Conservation (phyloP, 2,113 vertebrate genomes). For the Tachysurus vachellii region DNA sequence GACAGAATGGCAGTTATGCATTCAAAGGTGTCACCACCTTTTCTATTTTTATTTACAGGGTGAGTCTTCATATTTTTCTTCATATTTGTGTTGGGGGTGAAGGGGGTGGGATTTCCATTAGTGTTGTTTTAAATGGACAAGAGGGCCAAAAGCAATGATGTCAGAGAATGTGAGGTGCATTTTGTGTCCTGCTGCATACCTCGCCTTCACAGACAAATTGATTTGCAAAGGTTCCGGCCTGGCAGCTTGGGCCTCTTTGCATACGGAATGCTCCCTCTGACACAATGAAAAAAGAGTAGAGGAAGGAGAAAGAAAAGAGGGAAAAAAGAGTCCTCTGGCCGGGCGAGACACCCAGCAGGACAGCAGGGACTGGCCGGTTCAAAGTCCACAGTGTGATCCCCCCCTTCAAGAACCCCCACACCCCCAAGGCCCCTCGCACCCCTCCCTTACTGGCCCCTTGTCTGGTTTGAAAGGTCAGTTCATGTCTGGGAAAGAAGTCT, state of each 20-base stretch:
- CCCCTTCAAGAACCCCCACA: slow-evolving; percentile 70
- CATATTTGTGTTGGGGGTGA: slow-evolving; percentile 24
- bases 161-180: slow-evolving; percentile 76
- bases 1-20: slow-evolving; percentile 38
- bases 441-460: slow-evolving; percentile 83
- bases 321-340: slow-evolving; percentile 69
- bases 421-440: slow-evolving; percentile 57
- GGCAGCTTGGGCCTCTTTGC: slow-evolving; percentile 89
- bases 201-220: slow-evolving; percentile 95
- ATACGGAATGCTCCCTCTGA: slow-evolving; percentile 83
- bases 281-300: slow-evolving; percentile 77
- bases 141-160: slow-evolving; percentile 74
- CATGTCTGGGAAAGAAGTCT: slow-evolving; percentile 94
- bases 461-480: slow-evolving; percentile 96
- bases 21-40: slow-evolving; percentile 42
- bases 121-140: slow-evolving; percentile 65
- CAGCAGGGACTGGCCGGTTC: slow-evolving; percentile 85
- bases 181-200: slow-evolving; percentile 61
- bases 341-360: slow-evolving; percentile 83
- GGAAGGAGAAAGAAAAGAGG: slow-evolving; percentile 26
- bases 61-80: slow-evolving; percentile 25
- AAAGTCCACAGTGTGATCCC: slow-evolving; percentile 84
- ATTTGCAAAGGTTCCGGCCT: slow-evolving; percentile 94
- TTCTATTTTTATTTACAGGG: slow-evolving; percentile 20
- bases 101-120: slow-evolving; percentile 42